Evolutionary conservation across 92 coral and sea anemone genomes (phyloP), one percentile per base, ranked within the genome.

Genomic region (Epizoanthus fatuus): DNA sequence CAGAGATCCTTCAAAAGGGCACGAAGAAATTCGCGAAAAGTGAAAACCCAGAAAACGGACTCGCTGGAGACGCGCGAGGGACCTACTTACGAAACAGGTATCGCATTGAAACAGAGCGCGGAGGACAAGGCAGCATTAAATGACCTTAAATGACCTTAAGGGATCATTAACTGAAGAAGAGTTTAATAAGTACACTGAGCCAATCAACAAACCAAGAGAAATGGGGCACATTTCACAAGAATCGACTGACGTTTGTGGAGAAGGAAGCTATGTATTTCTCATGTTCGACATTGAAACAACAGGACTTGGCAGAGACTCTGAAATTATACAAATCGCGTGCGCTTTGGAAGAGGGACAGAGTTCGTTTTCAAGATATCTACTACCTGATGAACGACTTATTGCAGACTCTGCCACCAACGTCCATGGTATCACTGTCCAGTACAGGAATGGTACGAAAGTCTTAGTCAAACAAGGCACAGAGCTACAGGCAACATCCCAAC

Each of bases 281-380:
- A 22, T 75, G 7, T 83, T 77, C 14, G 89, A 86, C 35, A 49
- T 53, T 14, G 89, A 86, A 68, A 86, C 89, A 37, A 86, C 89
- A 37, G 84, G 89, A 4, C 69, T 86, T 19, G 57, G 49, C 3
- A 51, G 47, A 8, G 54, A 47, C 25, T 75, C 78, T 0, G 84
- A 86, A 20, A 76, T 86, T 8, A 64, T 84, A 1, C 82, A 74
- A 42, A 45, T 84, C 11, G 38, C 74, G 10, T 84, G 88, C 53
- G 59, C 16, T 7, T 45, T 81, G 17, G 80, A 8, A 15, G 39
- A 40, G 7, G 60, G 44, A 11, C 19, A 52, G 14, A 9, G 0
- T 9, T 9, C 22, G 14, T 58, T 84, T 14, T 57, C 88, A 8
- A 17, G 0, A 4, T 17, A 73, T 38, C 20, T 60, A 22, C 39